Evolutionary conservation across 2,113 vertebrate species (phyloP), one percentile per base, ranked within the genome.

Genomic region (Pleuronectes platessa): DNA sequence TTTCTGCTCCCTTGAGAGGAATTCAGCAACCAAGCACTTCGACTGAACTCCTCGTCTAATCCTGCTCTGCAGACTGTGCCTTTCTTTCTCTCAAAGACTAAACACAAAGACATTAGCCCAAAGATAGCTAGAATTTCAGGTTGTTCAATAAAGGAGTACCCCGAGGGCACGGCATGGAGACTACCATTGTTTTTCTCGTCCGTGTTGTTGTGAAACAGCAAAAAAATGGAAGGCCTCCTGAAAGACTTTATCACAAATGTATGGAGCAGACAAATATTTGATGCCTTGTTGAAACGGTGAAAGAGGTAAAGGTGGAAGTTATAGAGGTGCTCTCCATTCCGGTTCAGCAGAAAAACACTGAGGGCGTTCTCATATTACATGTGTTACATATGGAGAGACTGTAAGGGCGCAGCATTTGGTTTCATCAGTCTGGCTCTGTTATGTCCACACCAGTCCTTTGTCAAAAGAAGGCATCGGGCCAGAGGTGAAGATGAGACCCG

Each of bases 61-160:
- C 79, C 81, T 80, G 81, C 79, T 72, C 71, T 71, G 76, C 78
- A 86, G 75, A 79, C 74, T 71, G 81, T 76, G 81, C 81, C 83
- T 87, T 78, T 74, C 58, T 74, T 23, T 64, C 54, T 45, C 58
- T 88, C 74, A 79, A 61, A 84, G 78, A 77, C 70, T 66, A 27
- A 76, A 83, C 85, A 88, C 80, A 84, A 58, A 89, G 86, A 66
- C 73, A 56, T 88, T 65, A 84, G 71, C 86, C 85, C 77, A 88
- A 84, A 85, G 83, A 88, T 70, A 70, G 84, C 51, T 90, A 31
- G 61, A 40, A 68, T 82, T 84, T 76, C 84, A 88, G 86, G 81
- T 79, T 49, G 70, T 67, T 80, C 64, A 71, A 72, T 80, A 69
- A 78, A 75, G 37, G 56, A 74, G 71, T 1, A 20, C 54, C 83